phyloP scores from a whole-genome alignment of 2,113 vertebrate genomes.

The Ciconia boyciana region DNA sequence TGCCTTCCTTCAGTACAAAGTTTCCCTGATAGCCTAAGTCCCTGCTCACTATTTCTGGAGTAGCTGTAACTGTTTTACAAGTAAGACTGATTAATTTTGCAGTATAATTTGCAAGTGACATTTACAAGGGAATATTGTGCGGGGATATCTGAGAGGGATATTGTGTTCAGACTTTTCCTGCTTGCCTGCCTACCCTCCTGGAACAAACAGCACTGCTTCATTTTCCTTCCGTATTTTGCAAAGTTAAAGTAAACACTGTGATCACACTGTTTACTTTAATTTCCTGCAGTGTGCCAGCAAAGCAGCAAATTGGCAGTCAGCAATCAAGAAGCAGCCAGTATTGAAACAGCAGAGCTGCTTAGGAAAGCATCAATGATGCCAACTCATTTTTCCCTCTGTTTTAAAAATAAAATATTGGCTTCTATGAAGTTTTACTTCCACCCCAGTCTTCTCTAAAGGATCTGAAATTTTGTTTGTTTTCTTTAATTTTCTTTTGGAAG shows the following conservation, averaged over 20 bases:
- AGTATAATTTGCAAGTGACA: slow-evolving; percentile 35
- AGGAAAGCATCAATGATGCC: slow-evolving; percentile 50
- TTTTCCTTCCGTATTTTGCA: slow-evolving; percentile 67
- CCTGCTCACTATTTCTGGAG: background rate
- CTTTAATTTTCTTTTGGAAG: slow-evolving; percentile 17
- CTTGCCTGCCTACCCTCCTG: slow-evolving; percentile 50
- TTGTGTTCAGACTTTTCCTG: slow-evolving; percentile 55
- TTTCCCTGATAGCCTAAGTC: background rate
- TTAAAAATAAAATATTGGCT: slow-evolving; percentile 49
- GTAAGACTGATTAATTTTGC: slow-evolving; percentile 34
- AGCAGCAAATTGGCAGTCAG: slow-evolving; percentile 68
- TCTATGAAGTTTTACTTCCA: slow-evolving; percentile 30
- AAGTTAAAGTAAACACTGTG: slow-evolving; percentile 68
- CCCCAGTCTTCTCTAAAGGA: background rate
- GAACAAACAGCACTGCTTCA: slow-evolving; percentile 63
- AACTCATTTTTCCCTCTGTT: slow-evolving; percentile 36
- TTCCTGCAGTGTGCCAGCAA: slow-evolving; percentile 64
- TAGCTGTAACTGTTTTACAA: slow-evolving; percentile 20
- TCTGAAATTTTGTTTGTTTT: background rate
- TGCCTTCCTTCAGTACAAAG: background rate
- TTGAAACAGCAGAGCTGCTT: slow-evolving; percentile 56
- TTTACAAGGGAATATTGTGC: slow-evolving; percentile 44
- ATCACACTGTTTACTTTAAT: slow-evolving; percentile 70
- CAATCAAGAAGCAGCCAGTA: slow-evolving; percentile 55
- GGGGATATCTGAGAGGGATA: slow-evolving; percentile 40